Evolutionary conservation across 2,888 invertebrate genomes (phyloP), one percentile per base, ranked within the genome.

Genomic region (Isoperla grammatica): DNA sequence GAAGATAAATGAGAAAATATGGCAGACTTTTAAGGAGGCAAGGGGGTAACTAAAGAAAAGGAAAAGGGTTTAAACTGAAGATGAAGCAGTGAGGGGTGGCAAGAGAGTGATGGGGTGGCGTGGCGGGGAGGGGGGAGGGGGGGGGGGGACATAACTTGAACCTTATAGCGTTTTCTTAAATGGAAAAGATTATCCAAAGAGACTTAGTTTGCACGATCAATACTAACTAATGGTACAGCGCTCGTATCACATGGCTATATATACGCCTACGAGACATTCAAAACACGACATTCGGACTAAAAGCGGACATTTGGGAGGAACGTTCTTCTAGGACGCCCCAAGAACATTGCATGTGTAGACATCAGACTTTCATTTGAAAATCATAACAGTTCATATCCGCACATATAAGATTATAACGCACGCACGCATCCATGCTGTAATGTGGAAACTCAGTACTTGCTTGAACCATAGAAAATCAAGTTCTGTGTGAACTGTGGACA

Each of bases 161-260:
- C 48, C 58, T 60, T 58, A 57, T 58, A 45, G 60, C 63, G 56
- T 60, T 60, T 60, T 63, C 60, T 63, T 63, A 63, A 63, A 63
- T 63, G 63, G 63, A 60, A 62, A 63, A 63, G 63, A 63, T 63
- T 63, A 63, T 63, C 63, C 63, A 50, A 58, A 58, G 58, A 50
- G 58, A 53, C 42, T 49, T 57, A 17, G 23, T 48, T 56, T 17
- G 57, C 29, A 53, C 53, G 53, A 53, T 53, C 53, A 53, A 53
- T 53, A 53, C 39, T 53, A 53, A 53, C 37, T 53, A 53, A 53
- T 53, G 53, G 53, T 53, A 37, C 19, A 53, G 53, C 53, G 46
- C 39, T 37, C 40, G 53, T 53, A 53, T 53, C 53, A 53, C 53
- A 53, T 53, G 53, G n/a, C 53, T 17, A 8, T 53, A 53, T 53